Percentiles rank a stretch among this genome's conserved stretches.
phyloP scores from a whole-genome alignment of 2,888 invertebrate species.

The Beris morrisii region DNA sequence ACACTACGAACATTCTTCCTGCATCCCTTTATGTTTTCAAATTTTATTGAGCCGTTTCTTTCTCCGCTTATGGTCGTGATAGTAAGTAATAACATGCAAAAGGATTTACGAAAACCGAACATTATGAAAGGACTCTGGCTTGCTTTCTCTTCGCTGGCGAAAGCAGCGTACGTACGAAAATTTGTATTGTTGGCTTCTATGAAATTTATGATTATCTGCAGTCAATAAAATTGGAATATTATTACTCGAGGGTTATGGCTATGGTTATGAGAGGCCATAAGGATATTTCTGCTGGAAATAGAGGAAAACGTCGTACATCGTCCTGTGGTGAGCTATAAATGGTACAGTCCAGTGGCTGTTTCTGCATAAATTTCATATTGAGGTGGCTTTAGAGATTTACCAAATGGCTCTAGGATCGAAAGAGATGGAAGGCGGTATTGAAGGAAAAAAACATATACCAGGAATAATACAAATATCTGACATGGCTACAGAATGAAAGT shows the following conservation, averaged over 20 bases:
- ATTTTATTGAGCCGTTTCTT: slow-evolving; percentile 26
- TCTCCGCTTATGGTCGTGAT: slow-evolving; percentile 27
- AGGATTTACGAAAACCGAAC: slow-evolving; percentile 31
- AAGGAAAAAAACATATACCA: not conserved
- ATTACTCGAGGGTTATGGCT: slow-evolving; percentile 37
- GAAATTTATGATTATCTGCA: slow-evolving; percentile 39
- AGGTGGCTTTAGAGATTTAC: slow-evolving; percentile 37
- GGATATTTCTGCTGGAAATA: slow-evolving; percentile 16
- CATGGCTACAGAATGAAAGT: not conserved
- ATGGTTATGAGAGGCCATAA: slow-evolving; percentile 35
- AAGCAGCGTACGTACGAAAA: slow-evolving; percentile 23
- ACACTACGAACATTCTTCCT: not conserved
- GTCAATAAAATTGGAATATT: slow-evolving; percentile 39
- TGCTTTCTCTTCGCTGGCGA: no score
- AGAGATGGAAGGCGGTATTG: not conserved
- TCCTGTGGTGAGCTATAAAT: not conserved
- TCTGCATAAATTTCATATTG: slow-evolving; percentile 36
- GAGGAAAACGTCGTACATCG: slow-evolving; percentile 17
- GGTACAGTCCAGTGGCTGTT: slow-evolving; percentile 25
- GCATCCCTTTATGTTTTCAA: no score
- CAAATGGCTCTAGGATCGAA: slow-evolving; percentile 24
- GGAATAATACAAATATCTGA: not conserved
- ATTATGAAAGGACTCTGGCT: slow-evolving; percentile 29
- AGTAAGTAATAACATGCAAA: slow-evolving; percentile 31
- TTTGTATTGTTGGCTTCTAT: slow-evolving; percentile 37